Evolutionary conservation across 2,888 invertebrate species (phyloP).

Genomic region (Slavum lentiscoides): DNA sequence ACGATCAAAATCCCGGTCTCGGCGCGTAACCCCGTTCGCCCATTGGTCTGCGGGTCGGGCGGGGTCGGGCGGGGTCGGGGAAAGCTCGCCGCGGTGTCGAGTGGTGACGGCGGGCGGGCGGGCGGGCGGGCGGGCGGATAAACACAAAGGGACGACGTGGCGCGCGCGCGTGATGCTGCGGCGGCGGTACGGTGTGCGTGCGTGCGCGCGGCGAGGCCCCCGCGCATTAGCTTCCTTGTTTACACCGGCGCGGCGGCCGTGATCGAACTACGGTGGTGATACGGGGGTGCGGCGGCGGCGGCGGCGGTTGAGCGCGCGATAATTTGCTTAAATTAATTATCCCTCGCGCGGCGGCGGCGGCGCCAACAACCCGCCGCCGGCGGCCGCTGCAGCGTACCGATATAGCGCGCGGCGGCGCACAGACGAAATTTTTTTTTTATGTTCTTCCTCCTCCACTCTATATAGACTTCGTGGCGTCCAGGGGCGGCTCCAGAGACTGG

Average conservation of each 20-base stretch:
- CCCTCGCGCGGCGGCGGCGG: conserved; percentile 42
- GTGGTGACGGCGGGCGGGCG: background rate
- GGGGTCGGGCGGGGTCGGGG: background rate
- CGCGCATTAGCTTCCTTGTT: conserved; percentile 46
- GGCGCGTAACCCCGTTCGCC: conserved; percentile 47
- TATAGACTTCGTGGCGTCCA: too few relatives aligned
- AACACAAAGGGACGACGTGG: conserved; percentile 30
- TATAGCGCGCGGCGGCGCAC: background rate
- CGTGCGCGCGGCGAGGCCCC: background rate
- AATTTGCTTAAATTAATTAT: conserved; percentile 54
- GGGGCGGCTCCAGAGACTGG: too few relatives aligned
- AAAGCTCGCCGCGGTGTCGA: background rate
- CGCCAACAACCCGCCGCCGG: background rate
- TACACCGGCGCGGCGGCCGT: conserved; percentile 37
- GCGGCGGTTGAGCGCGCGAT: conserved; percentile 51
- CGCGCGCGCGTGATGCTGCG: background rate
- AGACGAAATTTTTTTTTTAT: too few relatives aligned
- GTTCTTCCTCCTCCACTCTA: too few relatives aligned
- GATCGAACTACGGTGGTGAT: background rate
- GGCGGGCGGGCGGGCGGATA: conserved; percentile 8
- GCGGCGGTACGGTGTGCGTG: too few relatives aligned
- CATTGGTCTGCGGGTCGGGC: conserved; percentile 40
- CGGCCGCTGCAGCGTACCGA: background rate
- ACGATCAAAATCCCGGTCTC: conserved; percentile 53
- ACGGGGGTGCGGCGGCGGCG: conserved; percentile 4